A percentile compares a stretch with the other conserved stretches of the same genome.
phyloP scores from a whole-genome alignment of 2,797 vertebrate genomes.

The Buphagus erythrorhynchus region DNA sequence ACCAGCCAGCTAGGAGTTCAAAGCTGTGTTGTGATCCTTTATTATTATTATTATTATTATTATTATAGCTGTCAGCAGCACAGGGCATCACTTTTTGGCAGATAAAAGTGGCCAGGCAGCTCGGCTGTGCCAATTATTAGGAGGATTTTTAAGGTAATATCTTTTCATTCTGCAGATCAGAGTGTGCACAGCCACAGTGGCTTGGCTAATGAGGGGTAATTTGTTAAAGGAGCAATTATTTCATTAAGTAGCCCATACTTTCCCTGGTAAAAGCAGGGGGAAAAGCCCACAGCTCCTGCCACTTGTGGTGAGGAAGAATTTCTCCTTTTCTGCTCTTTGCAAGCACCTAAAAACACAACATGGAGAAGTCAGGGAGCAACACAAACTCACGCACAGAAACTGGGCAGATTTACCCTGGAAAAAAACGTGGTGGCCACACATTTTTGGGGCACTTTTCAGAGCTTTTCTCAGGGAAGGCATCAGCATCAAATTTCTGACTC shows the following conservation, averaged over 20 bases:
- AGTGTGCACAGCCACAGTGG: not conserved
- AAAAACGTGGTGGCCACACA: fast-evolving
- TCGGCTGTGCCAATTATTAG: not conserved
- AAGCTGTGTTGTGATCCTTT: not conserved
- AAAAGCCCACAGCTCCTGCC: not conserved
- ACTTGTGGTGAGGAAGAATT: not conserved
- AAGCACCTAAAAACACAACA: not conserved
- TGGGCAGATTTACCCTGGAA: not conserved
- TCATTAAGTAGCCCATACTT: not conserved
- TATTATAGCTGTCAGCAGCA: not conserved
- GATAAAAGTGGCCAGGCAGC: not conserved
- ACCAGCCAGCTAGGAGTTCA: not conserved
- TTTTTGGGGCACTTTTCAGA: not conserved
- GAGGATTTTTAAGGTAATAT: not conserved
- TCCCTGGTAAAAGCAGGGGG: not conserved
- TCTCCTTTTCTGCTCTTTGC: not conserved
- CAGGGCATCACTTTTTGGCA: not conserved
- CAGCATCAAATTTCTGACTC: not conserved
- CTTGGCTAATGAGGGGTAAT: not conserved
- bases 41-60: too few species aligned
- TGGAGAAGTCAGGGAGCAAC: not conserved
- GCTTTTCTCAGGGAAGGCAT: not conserved
- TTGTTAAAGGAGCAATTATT: slow-evolving; percentile 22
- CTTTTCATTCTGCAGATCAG: not conserved
- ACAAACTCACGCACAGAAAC: not conserved